Conservation (phyloP, 35 echinoderm and acorn worm species). For the Strongylocentrotus purpuratus region DNA sequence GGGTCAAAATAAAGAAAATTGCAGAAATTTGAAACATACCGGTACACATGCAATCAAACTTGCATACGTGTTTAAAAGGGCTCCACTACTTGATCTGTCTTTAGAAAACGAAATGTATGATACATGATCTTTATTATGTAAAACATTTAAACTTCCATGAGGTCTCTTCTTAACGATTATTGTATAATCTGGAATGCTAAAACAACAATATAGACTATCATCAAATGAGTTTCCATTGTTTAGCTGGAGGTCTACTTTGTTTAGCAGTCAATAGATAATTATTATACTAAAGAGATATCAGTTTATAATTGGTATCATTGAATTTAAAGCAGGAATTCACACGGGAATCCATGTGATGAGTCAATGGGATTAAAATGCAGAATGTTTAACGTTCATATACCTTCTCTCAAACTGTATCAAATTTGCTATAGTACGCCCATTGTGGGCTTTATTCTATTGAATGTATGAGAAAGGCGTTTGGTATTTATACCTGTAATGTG, state of each 20-base stretch:
- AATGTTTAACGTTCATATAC: not conserved
- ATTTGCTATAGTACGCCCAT: too few species aligned
- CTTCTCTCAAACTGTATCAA: not conserved
- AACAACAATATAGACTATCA: not conserved
- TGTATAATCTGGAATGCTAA: not conserved
- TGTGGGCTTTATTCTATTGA: not conserved
- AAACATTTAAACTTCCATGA: too few species aligned
- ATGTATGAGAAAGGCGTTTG: not conserved
- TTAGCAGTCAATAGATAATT: not conserved
- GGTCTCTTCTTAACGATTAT: not conserved
- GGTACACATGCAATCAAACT: too few species aligned
- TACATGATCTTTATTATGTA: too few species aligned
- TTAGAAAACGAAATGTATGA: too few species aligned
- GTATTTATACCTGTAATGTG: not conserved
- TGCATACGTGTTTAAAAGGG: too few species aligned
- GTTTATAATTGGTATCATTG: not conserved
- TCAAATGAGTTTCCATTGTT: not conserved
- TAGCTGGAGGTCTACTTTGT: not conserved
- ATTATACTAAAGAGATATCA: not conserved
- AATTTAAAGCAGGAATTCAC: not conserved
- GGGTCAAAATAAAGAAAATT: too few species aligned
- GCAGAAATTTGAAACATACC: too few species aligned
- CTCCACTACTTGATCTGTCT: too few species aligned
- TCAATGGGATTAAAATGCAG: not conserved
- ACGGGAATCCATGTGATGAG: not conserved